Conservation (phyloP, 2,888 invertebrate genomes). For the Chouioia cunea region DNA sequence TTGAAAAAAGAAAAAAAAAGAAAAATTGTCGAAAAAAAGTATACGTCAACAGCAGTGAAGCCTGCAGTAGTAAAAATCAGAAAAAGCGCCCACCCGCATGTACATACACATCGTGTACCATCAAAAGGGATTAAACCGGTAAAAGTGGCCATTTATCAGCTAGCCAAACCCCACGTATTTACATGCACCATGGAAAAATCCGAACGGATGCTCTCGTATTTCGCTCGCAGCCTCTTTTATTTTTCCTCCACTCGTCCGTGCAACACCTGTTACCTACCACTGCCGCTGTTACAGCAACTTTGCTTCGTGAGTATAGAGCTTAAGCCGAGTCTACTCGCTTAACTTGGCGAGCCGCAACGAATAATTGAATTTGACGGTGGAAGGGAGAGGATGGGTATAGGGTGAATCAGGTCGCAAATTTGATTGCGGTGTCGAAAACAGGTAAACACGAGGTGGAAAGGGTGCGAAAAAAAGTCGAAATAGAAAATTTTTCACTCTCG, state of each 20-base stretch:
- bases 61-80: too few relatives aligned
- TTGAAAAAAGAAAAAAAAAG: too few relatives aligned
- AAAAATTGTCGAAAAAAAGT: too few relatives aligned
- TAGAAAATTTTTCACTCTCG: too few relatives aligned
- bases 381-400: too few relatives aligned
- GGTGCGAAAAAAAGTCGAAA: neutral
- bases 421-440: slow-evolving; percentile 29
- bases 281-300: slow-evolving; percentile 7
- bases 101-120: too few relatives aligned
- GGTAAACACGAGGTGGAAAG: neutral
- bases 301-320: slow-evolving; percentile 28
- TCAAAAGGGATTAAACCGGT: neutral
- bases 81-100: too few relatives aligned
- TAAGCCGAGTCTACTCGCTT: slow-evolving; percentile 47
- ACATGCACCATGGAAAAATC: neutral
- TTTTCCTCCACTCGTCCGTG: neutral
- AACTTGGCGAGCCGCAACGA: slow-evolving; percentile 29
- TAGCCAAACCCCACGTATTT: neutral
- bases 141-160: slow-evolving; percentile 1
- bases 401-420: slow-evolving; percentile 50
- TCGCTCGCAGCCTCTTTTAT: slow-evolving; percentile 21
- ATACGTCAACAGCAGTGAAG: too few relatives aligned
- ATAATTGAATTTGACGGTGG: slow-evolving; percentile 38
- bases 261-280: slow-evolving; percentile 53
- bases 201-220: slow-evolving; percentile 10